Percentiles rank a stretch among this genome's conserved stretches.
These are phyloP conservation scores for Odontothrips loti DNA, from an alignment of 2,888 invertebrate species.

Conservation along the genomic window DNA sequence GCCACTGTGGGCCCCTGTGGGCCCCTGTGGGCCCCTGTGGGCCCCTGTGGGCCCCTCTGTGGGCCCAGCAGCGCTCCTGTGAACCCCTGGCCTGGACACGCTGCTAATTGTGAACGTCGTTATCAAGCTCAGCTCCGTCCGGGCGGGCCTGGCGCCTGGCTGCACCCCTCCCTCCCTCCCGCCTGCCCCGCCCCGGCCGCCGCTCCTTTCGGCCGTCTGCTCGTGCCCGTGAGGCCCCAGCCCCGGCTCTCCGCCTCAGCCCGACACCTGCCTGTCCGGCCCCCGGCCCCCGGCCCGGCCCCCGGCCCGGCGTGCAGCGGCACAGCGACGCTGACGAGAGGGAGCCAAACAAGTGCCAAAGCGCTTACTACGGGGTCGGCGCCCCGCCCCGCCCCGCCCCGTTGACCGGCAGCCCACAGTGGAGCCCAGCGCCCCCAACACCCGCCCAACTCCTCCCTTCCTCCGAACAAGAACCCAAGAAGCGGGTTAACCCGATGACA, in stretches of 20 bases:
- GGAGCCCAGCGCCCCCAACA: too few relatives aligned
- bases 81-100: not conserved
- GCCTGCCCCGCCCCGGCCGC: too few relatives aligned
- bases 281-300: too few relatives aligned
- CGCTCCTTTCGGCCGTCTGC: too few relatives aligned
- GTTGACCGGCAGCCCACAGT: not conserved
- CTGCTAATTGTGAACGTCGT: constrained; percentile 22
- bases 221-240: not conserved
- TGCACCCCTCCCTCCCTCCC: not conserved
- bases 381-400: not conserved
- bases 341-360: not conserved
- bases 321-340: not conserved
- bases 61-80: not conserved
- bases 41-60: too few relatives aligned
- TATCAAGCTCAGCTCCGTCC: not conserved
- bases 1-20: too few relatives aligned
- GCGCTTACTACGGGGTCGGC: not conserved
- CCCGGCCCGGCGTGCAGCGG: not conserved
- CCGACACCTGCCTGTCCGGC: too few relatives aligned
- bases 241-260: not conserved
- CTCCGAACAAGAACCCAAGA: too few relatives aligned
- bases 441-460: too few relatives aligned
- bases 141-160: not conserved
- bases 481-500: too few relatives aligned
- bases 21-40: too few relatives aligned